Percentiles rank a stretch among this genome's conserved stretches.
phyloP scores from a whole-genome alignment of 2,113 vertebrate species.

The Oenanthe melanoleuca region DNA sequence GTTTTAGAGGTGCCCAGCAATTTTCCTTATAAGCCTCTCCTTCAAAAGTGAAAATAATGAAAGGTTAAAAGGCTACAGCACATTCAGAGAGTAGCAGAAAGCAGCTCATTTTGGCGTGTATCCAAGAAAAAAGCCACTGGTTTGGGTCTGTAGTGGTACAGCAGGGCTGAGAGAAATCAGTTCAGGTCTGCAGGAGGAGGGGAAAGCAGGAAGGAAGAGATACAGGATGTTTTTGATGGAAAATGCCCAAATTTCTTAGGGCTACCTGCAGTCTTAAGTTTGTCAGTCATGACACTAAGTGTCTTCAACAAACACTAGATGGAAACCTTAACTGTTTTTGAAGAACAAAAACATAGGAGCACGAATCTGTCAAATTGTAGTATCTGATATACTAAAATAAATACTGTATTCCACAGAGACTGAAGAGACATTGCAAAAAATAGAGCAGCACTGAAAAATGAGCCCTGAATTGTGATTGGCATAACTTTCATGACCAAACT shows the following conservation, averaged over 20 bases:
- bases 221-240: not conserved
- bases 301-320: conserved; percentile 50
- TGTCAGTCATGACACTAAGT: not conserved
- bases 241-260: not conserved
- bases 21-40: not conserved
- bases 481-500: not conserved
- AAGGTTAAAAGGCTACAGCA: not conserved
- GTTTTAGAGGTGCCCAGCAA: not conserved
- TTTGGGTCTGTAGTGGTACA: not conserved
- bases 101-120: not conserved
- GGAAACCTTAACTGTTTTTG: conserved; percentile 41
- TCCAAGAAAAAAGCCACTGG: not conserved
- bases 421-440: not conserved
- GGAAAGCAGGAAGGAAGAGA: not conserved
- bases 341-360: not conserved
- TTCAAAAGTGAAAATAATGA: not conserved
- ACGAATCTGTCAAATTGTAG: not conserved
- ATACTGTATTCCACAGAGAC: not conserved
- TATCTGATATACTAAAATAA: not conserved
- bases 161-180: not conserved
- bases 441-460: not conserved
- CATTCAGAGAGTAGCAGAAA: not conserved
- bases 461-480: not conserved
- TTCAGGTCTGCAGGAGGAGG: not conserved
- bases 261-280: not conserved